A percentile compares a stretch with the other conserved stretches of the same genome.
These are phyloP conservation scores for Cantharis nigra DNA, from an alignment of 2,888 invertebrate species.

Conservation along the genomic window DNA sequence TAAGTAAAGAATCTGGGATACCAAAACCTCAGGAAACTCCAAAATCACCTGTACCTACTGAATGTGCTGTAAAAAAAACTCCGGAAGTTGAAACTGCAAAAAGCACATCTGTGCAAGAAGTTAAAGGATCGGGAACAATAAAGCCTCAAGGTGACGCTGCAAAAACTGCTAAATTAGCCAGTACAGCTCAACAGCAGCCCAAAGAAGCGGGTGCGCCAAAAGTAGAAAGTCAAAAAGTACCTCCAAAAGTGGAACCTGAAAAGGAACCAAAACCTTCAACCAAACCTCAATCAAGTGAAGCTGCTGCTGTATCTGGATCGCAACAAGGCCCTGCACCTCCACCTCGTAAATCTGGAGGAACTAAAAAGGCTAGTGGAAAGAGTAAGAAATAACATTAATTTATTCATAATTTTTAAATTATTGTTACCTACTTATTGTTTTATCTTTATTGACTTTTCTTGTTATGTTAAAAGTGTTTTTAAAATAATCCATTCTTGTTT, in stretches of 20 bases:
- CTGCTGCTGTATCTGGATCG: slow-evolving; percentile 22
- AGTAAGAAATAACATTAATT: slow-evolving; percentile 15
- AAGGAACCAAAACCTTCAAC: background rate
- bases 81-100: background rate
- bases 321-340: slow-evolving; percentile 59
- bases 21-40: slow-evolving; percentile 2
- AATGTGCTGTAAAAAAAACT: background rate
- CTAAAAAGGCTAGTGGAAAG: slow-evolving; percentile 17
- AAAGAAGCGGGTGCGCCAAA: background rate
- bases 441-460: background rate
- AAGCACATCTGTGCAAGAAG: background rate
- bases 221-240: slow-evolving; percentile 1
- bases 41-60: slow-evolving; percentile 18
- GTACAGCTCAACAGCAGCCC: background rate
- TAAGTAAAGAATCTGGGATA: background rate
- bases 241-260: slow-evolving; percentile 14
- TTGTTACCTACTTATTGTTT: background rate
- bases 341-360: slow-evolving; percentile 55
- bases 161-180: background rate
- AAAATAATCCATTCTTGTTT: background rate
- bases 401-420: background rate
- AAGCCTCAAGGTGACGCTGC: background rate
- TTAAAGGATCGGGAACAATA: background rate
- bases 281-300: slow-evolving; percentile 20
- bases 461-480: background rate